phyloP scores from a whole-genome alignment of 2,888 invertebrate genomes.

The Drosophila testacea region DNA sequence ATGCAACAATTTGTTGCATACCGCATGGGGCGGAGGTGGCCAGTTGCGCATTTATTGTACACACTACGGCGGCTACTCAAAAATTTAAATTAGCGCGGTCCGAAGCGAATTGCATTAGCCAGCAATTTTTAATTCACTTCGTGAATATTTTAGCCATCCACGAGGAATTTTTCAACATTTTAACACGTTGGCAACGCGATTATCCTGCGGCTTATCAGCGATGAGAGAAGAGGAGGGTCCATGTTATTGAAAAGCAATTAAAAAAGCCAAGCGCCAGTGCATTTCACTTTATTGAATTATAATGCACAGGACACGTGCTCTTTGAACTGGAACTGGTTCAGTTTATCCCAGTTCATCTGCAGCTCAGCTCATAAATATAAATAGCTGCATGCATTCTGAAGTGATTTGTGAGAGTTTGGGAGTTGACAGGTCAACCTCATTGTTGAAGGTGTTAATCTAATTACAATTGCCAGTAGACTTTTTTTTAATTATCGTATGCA shows the following conservation, averaged over 20 bases:
- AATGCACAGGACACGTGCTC: conserved; percentile 45
- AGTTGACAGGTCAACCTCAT: conserved; percentile 11
- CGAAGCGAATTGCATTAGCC: conserved; percentile 71
- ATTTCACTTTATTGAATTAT: conserved; percentile 75
- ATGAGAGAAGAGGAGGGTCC: background rate
- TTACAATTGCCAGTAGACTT: conserved; percentile 21
- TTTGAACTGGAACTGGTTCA: conserved; percentile 15
- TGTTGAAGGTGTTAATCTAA: conserved; percentile 37
- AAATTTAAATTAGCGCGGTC: conserved; percentile 75
- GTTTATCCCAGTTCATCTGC: conserved; percentile 2
- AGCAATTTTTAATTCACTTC: conserved; percentile 63
- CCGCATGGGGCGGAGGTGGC: conserved; percentile 18
- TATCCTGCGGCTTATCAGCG: conserved; percentile 69
- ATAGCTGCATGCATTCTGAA: conserved; percentile 60
- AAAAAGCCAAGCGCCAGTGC: conserved; percentile 73
- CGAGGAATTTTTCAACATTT: conserved; percentile 61
- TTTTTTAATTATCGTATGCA: background rate
- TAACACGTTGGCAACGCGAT: conserved; percentile 61
- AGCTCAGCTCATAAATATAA: conserved; percentile 71
- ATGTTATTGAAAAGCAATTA: conserved; percentile 84
- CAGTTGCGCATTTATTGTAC: conserved; percentile 56
- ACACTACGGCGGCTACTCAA: conserved; percentile 61
- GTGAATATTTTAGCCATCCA: conserved; percentile 66
- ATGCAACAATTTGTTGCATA: conserved; percentile 80
- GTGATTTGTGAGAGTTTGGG: conserved; percentile 16